Conservation (phyloP, 2,888 invertebrate genomes). For the Acronicta leporina region DNA sequence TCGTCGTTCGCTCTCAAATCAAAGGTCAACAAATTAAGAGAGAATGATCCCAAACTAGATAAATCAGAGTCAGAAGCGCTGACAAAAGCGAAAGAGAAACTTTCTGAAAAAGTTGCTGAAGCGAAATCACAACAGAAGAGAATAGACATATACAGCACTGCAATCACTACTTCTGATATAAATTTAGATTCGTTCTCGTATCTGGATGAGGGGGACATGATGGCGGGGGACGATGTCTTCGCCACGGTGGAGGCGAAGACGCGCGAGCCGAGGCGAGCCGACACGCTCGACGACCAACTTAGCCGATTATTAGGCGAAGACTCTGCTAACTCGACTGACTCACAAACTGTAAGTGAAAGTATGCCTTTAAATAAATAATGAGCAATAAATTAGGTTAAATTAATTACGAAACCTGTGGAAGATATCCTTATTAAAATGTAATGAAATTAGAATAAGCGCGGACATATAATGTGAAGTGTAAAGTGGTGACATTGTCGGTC, state of each 20-base stretch:
- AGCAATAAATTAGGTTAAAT: slow-evolving; percentile 73
- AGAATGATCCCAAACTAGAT: slow-evolving; percentile 70
- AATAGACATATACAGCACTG: slow-evolving; percentile 88
- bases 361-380: slow-evolving; percentile 78
- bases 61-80: slow-evolving; percentile 79
- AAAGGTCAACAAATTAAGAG: slow-evolving; percentile 70
- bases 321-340: slow-evolving; percentile 75
- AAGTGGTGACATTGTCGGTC: slow-evolving; percentile 57
- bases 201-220: slow-evolving; percentile 80
- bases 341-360: slow-evolving; percentile 80
- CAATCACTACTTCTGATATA: slow-evolving; percentile 86
- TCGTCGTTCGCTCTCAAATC: slow-evolving; percentile 83
- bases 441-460: slow-evolving; percentile 61
- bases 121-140: slow-evolving; percentile 80
- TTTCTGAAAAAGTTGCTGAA: slow-evolving; percentile 82
- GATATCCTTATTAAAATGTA: slow-evolving; percentile 66
- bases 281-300: slow-evolving; percentile 75
- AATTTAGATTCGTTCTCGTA: slow-evolving; percentile 88
- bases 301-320: slow-evolving; percentile 78
- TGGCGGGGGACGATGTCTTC: slow-evolving; percentile 84
- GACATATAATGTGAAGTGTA: slow-evolving; percentile 72
- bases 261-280: slow-evolving; percentile 66
- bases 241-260: slow-evolving; percentile 66
- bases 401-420: slow-evolving; percentile 46
- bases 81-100: slow-evolving; percentile 81